Percentiles rank a stretch among this genome's conserved stretches.
Evolutionary conservation across 2,113 vertebrate species (phyloP).

Genomic region (Neopipo cinnamomea): DNA sequence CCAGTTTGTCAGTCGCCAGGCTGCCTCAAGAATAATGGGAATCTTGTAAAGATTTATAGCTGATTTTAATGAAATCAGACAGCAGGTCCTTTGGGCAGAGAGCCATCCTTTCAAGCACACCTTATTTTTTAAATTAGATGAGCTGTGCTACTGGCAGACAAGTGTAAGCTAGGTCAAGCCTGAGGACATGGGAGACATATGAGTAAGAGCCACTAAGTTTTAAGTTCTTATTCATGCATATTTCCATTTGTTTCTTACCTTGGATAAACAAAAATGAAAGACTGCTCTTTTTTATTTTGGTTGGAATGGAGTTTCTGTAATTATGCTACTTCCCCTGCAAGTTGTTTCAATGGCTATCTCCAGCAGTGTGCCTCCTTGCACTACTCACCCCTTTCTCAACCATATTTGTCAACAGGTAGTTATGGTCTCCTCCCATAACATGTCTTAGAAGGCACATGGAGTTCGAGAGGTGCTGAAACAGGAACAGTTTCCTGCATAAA

Average conservation of each 20-base stretch:
- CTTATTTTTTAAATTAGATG: not conserved
- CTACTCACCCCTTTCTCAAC: not conserved
- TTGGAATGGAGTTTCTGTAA: not conserved
- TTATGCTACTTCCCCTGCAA: not conserved
- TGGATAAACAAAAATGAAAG: not conserved
- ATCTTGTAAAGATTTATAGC: conserved; percentile 1
- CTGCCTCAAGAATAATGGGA: not conserved
- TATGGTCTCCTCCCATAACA: not conserved
- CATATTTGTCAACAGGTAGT: not conserved
- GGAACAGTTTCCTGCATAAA: not conserved
- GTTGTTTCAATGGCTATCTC: not conserved
- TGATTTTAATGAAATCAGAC: conserved; percentile 6
- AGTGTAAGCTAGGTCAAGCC: not conserved
- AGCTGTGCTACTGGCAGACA: not conserved
- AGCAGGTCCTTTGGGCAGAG: not conserved
- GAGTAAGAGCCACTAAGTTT: not conserved
- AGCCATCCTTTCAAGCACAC: not conserved
- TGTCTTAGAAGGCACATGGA: not conserved
- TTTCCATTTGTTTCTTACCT: not conserved
- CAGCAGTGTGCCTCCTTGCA: not conserved
- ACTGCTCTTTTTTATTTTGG: not conserved
- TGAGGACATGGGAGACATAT: not conserved
- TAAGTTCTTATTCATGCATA: not conserved
- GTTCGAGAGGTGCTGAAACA: not conserved
- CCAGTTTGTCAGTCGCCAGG: not conserved